These are phyloP conservation scores for Schlechtendalia chinensis DNA, from an alignment of 1,140 invertebrate species.

Conservation along the genomic window DNA sequence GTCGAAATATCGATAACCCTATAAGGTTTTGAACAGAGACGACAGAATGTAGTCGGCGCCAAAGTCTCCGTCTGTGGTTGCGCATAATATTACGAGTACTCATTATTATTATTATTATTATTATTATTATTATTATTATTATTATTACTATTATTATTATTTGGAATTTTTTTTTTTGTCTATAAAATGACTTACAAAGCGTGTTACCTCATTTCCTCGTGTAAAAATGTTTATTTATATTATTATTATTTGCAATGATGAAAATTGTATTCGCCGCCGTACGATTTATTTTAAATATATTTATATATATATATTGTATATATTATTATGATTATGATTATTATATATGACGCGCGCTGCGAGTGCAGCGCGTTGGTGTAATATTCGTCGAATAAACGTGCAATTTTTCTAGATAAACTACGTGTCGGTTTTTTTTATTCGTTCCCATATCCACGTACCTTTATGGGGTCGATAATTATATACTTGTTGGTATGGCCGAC, in stretches of 20 bases:
- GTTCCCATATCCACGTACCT: too few relatives aligned
- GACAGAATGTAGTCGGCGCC: too few relatives aligned
- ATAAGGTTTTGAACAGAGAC: too few relatives aligned
- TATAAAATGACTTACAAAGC: background rate
- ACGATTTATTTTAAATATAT: background rate
- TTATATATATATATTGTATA: slow-evolving; percentile 37
- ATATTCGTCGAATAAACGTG: slow-evolving; percentile 17
- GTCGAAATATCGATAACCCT: too few relatives aligned
- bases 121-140: too few relatives aligned
- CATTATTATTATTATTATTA: slow-evolving; percentile 23
- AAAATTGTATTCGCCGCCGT: background rate
- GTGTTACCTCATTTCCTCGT: slow-evolving; percentile 1
- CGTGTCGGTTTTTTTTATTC: too few relatives aligned
- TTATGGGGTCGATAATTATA: too few relatives aligned
- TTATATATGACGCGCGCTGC: background rate
- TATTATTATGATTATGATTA: too few relatives aligned
- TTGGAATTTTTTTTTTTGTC: background rate
- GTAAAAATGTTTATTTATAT: slow-evolving; percentile 10
- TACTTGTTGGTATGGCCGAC: too few relatives aligned
- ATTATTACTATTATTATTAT: too few relatives aligned
- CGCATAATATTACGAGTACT: background rate
- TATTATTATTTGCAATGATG: slow-evolving; percentile 5
- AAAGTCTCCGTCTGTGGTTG: too few relatives aligned
- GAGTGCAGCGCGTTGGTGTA: background rate
- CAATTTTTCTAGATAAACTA: background rate